A percentile compares a stretch with the other conserved stretches of the same genome.
Evolutionary conservation across 2,888 invertebrate species (phyloP).

Genomic region (Ectobius pallidus): DNA sequence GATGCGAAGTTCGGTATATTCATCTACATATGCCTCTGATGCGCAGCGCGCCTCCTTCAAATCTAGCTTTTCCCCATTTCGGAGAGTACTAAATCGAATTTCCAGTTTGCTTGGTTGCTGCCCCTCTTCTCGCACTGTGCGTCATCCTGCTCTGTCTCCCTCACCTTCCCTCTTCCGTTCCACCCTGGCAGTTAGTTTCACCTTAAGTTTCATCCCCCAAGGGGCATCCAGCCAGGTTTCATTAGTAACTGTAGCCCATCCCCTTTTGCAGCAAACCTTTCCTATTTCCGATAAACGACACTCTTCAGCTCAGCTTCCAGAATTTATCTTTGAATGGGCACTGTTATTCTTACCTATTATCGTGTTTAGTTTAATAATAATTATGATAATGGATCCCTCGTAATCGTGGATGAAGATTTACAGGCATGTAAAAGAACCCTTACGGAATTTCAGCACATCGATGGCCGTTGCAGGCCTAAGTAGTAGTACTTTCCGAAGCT

Average conservation of each 20-base stretch:
- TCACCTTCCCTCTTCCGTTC: neutral
- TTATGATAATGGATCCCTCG: no score
- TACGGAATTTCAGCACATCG: no score
- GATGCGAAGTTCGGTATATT: no score
- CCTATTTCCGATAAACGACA: slow-evolving; percentile 26
- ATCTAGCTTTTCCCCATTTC: neutral
- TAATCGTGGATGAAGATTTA: no score
- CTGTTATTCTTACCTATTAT: no score
- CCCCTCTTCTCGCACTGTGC: neutral
- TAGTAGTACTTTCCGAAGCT: no score
- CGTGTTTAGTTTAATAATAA: no score
- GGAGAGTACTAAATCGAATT: slow-evolving; percentile 32
- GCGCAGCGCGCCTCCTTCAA: no score
- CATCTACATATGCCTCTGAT: slow-evolving; percentile 22
- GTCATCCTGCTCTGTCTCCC: neutral
- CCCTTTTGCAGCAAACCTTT: slow-evolving; percentile 43
- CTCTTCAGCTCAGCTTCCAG: neutral
- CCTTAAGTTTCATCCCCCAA: slow-evolving; percentile 26
- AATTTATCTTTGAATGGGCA: no score
- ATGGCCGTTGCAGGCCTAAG: no score
- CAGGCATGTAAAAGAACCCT: no score
- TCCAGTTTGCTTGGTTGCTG: slow-evolving; percentile 1
- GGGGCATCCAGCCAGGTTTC: slow-evolving; percentile 28
- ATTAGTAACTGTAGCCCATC: slow-evolving; percentile 48
- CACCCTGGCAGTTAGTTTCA: slow-evolving; percentile 28